These are phyloP conservation scores for Champsocephalus esox DNA, from an alignment of 2,797 vertebrate species.

Conservation along the genomic window DNA sequence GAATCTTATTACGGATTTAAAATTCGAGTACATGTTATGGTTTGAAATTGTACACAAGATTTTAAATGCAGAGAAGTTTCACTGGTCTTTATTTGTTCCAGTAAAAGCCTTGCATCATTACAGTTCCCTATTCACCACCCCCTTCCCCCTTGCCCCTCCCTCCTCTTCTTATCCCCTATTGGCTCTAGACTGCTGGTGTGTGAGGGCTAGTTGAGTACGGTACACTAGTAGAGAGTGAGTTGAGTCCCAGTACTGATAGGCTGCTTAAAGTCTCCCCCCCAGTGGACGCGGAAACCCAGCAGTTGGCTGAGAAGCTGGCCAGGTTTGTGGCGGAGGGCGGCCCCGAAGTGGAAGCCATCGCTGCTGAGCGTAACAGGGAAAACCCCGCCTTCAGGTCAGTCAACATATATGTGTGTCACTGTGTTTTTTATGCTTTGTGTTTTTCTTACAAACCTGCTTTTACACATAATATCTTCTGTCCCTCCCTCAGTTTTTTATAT, in stretches of 20 bases:
- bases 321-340: constrained; percentile 94
- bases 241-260: constrained; percentile 96
- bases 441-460: not conserved
- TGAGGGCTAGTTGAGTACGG: constrained; percentile 90
- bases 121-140: constrained; percentile 75
- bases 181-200: constrained; percentile 90
- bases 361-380: constrained; percentile 90
- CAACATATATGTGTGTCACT: not conserved
- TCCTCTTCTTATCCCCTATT: constrained; percentile 87
- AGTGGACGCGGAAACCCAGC: constrained; percentile 93
- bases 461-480: constrained; percentile 8
- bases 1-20: not conserved
- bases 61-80: constrained; percentile 6
- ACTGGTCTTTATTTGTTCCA: constrained; percentile 46
- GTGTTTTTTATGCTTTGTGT: not conserved
- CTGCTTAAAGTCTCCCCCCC: constrained; percentile 99
- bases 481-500: constrained; percentile 89
- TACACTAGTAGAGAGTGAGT: constrained; percentile 90
- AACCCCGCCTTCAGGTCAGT: constrained; percentile 92
- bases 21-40: not conserved
- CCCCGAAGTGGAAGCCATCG: constrained; percentile 93
- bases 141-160: constrained; percentile 79
- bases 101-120: constrained; percentile 59
- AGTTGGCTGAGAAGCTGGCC: constrained; percentile 93
- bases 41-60: constrained; percentile 4